A percentile compares a stretch with the other conserved stretches of the same genome.
Conservation (phyloP, 2,113 vertebrate genomes). For the Toxostoma redivivum region DNA sequence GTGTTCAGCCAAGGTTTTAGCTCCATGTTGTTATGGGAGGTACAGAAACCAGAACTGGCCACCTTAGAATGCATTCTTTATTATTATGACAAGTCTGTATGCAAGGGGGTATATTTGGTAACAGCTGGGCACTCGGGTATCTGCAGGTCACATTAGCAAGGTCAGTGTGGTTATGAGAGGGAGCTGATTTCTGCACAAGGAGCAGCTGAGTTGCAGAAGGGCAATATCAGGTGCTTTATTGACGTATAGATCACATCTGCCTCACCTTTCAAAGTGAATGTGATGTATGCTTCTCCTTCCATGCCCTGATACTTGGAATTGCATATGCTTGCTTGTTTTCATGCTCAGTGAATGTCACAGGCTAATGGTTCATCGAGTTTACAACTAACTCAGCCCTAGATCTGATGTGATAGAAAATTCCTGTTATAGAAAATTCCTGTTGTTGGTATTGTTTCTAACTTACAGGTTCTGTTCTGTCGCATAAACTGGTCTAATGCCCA, state of each 20-base stretch:
- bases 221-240: background rate
- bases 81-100: background rate
- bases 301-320: background rate
- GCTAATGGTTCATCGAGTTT: background rate
- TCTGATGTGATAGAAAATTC: background rate
- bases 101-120: background rate
- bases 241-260: background rate
- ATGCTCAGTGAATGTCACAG: background rate
- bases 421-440: background rate
- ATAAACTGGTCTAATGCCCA: background rate
- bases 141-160: background rate
- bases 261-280: background rate
- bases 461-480: background rate
- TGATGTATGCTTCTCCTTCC: background rate
- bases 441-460: background rate
- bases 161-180: background rate
- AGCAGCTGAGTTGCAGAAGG: background rate
- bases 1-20: background rate
- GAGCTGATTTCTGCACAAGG: background rate
- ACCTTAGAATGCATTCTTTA: background rate
- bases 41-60: background rate
- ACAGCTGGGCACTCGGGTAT: background rate
- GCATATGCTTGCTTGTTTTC: background rate
- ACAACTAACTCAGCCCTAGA: background rate
- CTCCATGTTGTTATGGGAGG: background rate